phyloP scores from a whole-genome alignment of 2,113 vertebrate species.

The Nycticorax nycticorax region DNA sequence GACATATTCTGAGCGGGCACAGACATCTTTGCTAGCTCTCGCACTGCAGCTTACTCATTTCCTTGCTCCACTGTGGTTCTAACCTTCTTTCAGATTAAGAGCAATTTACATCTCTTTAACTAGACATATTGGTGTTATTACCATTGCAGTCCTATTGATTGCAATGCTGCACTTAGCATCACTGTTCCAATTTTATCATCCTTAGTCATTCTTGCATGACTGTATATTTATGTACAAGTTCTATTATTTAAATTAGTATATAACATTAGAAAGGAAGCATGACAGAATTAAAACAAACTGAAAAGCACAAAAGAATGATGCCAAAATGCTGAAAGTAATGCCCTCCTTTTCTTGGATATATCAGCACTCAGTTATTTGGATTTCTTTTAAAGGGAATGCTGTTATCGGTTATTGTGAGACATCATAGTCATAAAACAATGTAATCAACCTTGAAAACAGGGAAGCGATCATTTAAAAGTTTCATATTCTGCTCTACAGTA shows the following conservation, averaged over 20 bases:
- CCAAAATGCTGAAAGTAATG: constrained; percentile 27
- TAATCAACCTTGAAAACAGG: constrained; percentile 34
- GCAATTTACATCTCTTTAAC: constrained; percentile 70
- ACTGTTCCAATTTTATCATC: constrained; percentile 70
- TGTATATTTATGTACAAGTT: constrained; percentile 59
- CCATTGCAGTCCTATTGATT: constrained; percentile 67
- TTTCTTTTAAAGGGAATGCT: not conserved
- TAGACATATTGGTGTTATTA: constrained; percentile 62
- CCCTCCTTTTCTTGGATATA: not conserved
- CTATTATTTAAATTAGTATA: constrained; percentile 67
- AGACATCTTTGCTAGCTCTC: constrained; percentile 3
- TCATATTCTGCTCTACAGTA: not conserved
- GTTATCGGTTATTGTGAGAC: not conserved
- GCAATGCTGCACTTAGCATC: constrained; percentile 64
- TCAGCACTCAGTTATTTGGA: not conserved
- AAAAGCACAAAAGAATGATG: constrained; percentile 40
- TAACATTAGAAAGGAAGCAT: constrained; percentile 53
- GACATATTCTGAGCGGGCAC: constrained; percentile 19
- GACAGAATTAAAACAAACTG: constrained; percentile 56
- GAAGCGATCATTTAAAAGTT: constrained; percentile 7
- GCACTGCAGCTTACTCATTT: constrained; percentile 10
- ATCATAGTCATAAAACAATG: constrained; percentile 9
- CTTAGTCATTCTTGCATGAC: constrained; percentile 70
- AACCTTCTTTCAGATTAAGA: constrained; percentile 62
- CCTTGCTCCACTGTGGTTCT: constrained; percentile 35